These are phyloP conservation scores for Cataglyphis cursor DNA, from an alignment of 2,888 invertebrate genomes.

Conservation along the genomic window DNA sequence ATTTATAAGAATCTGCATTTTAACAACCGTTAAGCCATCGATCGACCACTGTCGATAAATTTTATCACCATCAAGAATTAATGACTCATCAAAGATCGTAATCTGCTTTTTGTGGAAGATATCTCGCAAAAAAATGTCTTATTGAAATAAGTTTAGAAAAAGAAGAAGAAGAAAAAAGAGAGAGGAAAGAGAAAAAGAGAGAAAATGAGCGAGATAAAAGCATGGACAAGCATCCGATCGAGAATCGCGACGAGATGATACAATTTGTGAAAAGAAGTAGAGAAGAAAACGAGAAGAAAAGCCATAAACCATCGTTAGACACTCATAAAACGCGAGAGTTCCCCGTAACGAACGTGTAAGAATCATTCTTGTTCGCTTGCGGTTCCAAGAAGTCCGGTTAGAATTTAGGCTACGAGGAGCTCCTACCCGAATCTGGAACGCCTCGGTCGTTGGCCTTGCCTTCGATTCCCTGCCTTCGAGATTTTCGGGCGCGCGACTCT, in stretches of 20 bases:
- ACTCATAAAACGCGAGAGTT: constrained; percentile 57
- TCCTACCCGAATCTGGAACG: constrained; percentile 85
- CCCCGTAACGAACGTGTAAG: constrained; percentile 64
- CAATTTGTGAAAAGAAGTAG: background rate
- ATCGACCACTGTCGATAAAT: background rate
- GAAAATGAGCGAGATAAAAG: background rate
- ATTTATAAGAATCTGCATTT: background rate
- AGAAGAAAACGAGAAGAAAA: constrained; percentile 8
- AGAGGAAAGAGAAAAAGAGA: too few species aligned
- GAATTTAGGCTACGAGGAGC: constrained; percentile 86
- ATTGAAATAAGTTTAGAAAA: background rate
- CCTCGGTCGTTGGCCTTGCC: constrained; percentile 83
- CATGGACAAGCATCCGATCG: background rate
- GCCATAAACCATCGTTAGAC: constrained; percentile 58
- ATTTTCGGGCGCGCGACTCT: constrained; percentile 66
- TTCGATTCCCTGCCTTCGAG: constrained; percentile 74
- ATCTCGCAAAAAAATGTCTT: background rate
- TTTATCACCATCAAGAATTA: constrained; percentile 13
- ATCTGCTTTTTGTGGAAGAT: constrained; percentile 1
- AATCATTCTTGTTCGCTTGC: constrained; percentile 69
- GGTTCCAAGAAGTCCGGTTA: constrained; percentile 82
- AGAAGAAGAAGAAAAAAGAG: too few species aligned
- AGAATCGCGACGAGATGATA: background rate
- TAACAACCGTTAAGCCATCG: constrained; percentile 12
- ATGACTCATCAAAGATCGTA: background rate